Evolutionary conservation across 2,113 vertebrate species (phyloP), one percentile per base, ranked within the genome.

Genomic region (Myocastor coypus): DNA sequence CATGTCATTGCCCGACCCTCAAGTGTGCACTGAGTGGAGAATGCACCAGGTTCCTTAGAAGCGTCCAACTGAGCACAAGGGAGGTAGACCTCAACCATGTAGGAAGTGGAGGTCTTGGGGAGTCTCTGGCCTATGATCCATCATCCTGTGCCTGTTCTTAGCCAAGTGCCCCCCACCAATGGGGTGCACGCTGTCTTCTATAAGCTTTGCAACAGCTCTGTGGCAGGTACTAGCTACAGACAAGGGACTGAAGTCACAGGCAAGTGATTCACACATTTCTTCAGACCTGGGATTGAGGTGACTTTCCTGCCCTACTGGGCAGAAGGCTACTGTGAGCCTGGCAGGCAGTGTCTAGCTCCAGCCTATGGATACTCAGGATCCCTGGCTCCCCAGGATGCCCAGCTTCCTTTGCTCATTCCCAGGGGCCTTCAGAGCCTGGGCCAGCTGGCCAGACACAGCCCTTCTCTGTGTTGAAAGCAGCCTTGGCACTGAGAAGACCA

Each of bases 291-390:
- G 66, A 50, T 14, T 37, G 61, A 34, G n/a, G 81, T 8, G 26
- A 85, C 66, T 63, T 63, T n/a, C n/a, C 30, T 10, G 52, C 83
- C 42, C 40, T 69, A 26, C 40, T 68, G 40, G 20, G 30, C 9
- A 3, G 4, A 59, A n/a, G 59, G 34, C 37, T 73, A 24, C n/a
- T 30, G 12, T 14, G 59, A 71, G 55, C 40, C 69, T 50, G 52
- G 46, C 12, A 66, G 40, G 20, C 28, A 77, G 71, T 2, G 0
- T 7, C 89, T 20, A 8, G 5, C 22, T 28, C 26, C 46, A 78
- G 32, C 1, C 0, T 5, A 13, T 28, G 14, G 19, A 50, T 12
- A 7, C 32, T 7, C 1, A 0, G 7, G 24, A 16, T 7, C 0
- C 32, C 34, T 3, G 0, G 34, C 42, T 19, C 40, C 63, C 63